phyloP scores from a whole-genome alignment of 2,113 vertebrate genomes.

The Condylura cristata region DNA sequence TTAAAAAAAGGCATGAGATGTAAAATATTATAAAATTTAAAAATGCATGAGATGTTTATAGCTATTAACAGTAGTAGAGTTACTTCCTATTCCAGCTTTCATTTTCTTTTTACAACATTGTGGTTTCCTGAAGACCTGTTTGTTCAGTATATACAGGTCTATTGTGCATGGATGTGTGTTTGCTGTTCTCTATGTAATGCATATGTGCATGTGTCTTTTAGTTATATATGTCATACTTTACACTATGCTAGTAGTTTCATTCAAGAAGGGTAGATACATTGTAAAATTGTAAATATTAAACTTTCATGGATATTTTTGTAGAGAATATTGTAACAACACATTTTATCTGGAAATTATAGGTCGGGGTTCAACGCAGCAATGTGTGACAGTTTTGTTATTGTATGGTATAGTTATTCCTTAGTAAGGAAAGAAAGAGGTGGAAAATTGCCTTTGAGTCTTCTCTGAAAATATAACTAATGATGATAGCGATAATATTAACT shows the following conservation, averaged over 20 bases:
- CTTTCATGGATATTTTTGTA: neutral
- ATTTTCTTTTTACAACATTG: conserved; percentile 25
- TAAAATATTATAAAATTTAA: neutral
- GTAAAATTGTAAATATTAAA: conserved; percentile 40
- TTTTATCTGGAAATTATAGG: conserved; percentile 20
- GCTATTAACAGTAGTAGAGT: neutral
- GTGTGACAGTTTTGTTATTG: neutral
- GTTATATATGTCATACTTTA: neutral
- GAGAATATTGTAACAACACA: neutral
- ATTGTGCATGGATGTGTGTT: neutral
- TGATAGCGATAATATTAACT: neutral
- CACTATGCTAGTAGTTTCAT: neutral
- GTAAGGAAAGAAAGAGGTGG: neutral
- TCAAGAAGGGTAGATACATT: neutral
- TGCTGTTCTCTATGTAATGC: too few species aligned
- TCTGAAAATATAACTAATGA: neutral
- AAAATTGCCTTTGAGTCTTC: neutral
- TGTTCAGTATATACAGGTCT: neutral
- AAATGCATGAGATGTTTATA: neutral
- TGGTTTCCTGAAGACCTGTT: neutral
- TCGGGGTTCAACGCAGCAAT: neutral
- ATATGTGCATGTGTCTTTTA: too few species aligned
- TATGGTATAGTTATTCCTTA: neutral
- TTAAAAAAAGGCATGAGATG: conserved; percentile 36
- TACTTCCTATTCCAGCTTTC: conserved; percentile 23